Percentiles rank a stretch among this genome's conserved stretches.
phyloP scores from a whole-genome alignment of 2,113 vertebrate species.

The Spea multiplicata region DNA sequence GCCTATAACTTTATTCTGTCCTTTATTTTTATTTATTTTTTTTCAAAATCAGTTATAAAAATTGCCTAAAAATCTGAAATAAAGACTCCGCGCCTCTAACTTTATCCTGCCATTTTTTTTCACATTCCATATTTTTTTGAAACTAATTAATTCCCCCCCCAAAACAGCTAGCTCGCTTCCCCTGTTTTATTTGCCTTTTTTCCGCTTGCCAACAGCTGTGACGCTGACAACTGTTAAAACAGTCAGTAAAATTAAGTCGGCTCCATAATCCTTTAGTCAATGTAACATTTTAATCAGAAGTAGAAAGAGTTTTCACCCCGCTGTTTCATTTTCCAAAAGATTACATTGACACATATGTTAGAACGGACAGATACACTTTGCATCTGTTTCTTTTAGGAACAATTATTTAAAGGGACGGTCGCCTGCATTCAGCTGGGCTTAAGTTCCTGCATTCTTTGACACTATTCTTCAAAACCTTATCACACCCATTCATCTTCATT shows the following conservation, averaged over 20 bases:
- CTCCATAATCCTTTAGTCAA: conserved; percentile 79
- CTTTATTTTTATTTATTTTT: not conserved
- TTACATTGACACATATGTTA: conserved; percentile 72
- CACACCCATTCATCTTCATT: conserved; percentile 45
- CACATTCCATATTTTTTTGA: not conserved
- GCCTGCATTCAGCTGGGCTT: conserved; percentile 55
- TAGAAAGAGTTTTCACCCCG: conserved; percentile 65
- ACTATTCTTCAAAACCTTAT: conserved; percentile 64
- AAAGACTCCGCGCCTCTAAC: no score
- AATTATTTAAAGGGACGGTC: conserved; percentile 48
- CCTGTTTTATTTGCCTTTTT: conserved; percentile 72
- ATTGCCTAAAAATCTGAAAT: no score
- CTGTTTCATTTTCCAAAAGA: conserved; percentile 68
- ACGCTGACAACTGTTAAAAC: conserved; percentile 84
- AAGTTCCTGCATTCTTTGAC: conserved; percentile 63
- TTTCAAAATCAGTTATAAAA: no score
- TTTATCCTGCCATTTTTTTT: no score
- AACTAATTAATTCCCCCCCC: not conserved
- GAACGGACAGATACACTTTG: conserved; percentile 67
- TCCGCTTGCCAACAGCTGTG: conserved; percentile 77
- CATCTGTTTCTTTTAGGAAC: conserved; percentile 66
- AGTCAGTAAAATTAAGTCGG: conserved; percentile 81
- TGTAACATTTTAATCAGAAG: conserved; percentile 81
- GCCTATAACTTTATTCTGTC: no score
- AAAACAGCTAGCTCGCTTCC: not conserved